These are phyloP conservation scores for Gopherus evgoodei DNA, from an alignment of 2,113 vertebrate species.

Conservation along the genomic window DNA sequence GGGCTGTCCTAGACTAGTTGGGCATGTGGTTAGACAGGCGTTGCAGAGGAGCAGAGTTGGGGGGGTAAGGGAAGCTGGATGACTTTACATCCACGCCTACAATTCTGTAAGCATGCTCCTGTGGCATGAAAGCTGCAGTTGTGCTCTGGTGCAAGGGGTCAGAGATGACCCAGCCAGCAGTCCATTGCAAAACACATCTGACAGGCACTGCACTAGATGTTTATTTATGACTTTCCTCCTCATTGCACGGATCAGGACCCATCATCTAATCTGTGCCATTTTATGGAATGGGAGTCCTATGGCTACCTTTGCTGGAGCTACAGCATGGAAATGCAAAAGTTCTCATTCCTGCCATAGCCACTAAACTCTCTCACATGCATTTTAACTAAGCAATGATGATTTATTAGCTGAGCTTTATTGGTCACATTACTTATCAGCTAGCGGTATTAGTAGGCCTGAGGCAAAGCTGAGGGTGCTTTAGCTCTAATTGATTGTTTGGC, in stretches of 20 bases:
- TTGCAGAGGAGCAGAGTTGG: background rate
- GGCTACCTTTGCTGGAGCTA: background rate
- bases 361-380: background rate
- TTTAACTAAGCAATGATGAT: slow-evolving; percentile 45
- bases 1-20: background rate
- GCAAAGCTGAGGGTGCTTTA: slow-evolving; percentile 46
- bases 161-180: background rate
- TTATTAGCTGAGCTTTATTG: slow-evolving; percentile 58
- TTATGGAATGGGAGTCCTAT: background rate
- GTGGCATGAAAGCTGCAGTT: background rate
- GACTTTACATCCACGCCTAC: background rate
- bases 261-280: fast-evolving
- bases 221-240: background rate
- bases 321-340: background rate
- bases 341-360: background rate
- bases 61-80: fast-evolving
- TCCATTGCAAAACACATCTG: background rate
- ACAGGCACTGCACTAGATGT: background rate
- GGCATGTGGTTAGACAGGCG: background rate
- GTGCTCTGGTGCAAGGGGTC: background rate
- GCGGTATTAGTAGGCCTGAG: slow-evolving; percentile 39
- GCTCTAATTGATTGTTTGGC: slow-evolving; percentile 33
- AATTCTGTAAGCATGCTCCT: fast-evolving
- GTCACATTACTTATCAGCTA: slow-evolving; percentile 43
- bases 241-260: background rate